Conservation (phyloP, 2,888 invertebrate species). For the Thera britannica region DNA sequence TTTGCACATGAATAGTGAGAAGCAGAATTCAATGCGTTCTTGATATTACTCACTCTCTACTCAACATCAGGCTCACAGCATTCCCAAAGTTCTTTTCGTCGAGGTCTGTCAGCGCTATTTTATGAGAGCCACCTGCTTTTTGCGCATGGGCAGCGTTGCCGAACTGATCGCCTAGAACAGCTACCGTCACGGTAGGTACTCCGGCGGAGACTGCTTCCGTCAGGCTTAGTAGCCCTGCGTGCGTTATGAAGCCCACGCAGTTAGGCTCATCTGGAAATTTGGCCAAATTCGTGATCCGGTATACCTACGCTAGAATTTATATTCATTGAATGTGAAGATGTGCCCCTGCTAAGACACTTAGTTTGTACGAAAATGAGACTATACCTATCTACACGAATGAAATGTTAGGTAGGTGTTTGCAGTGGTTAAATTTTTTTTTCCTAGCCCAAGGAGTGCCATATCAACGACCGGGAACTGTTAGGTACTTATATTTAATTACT, state of each 20-base stretch:
- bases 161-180: constrained; percentile 83
- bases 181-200: constrained; percentile 80
- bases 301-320: too few species aligned
- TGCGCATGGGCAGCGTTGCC: constrained; percentile 61
- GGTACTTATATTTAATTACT: too few species aligned
- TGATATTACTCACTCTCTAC: constrained; percentile 65
- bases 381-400: too few species aligned
- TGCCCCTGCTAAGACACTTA: too few species aligned
- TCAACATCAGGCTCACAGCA: constrained; percentile 70
- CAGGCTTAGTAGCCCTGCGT: constrained; percentile 81
- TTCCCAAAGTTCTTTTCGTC: constrained; percentile 68
- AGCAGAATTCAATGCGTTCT: too few species aligned
- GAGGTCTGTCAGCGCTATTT: constrained; percentile 66
- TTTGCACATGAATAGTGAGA: too few species aligned
- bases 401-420: too few species aligned
- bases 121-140: constrained; percentile 62
- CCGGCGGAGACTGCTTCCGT: constrained; percentile 82
- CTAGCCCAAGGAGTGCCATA: too few species aligned
- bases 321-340: too few species aligned
- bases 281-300: not conserved
- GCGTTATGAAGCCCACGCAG: constrained; percentile 78
- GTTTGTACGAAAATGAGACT: too few species aligned
- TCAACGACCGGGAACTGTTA: too few species aligned
- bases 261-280: constrained; percentile 82
- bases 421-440: too few species aligned